Conservation (phyloP, 2,113 vertebrate genomes). For the Hypomesus transpacificus region DNA sequence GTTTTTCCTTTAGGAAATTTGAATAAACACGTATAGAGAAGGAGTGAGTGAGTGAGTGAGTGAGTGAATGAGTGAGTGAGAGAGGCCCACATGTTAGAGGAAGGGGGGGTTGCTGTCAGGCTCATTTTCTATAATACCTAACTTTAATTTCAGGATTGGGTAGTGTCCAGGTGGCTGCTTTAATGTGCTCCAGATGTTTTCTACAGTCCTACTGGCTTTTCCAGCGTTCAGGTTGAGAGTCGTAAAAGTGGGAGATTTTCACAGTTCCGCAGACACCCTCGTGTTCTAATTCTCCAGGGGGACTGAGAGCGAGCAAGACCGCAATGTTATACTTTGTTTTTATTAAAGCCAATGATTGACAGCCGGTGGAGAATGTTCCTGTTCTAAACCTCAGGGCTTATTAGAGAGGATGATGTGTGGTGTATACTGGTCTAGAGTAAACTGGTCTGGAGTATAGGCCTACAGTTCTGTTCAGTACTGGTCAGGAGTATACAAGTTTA, state of each 20-base stretch:
- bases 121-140: conserved; percentile 67
- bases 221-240: conserved; percentile 70
- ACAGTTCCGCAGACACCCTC: conserved; percentile 77
- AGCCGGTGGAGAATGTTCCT: conserved; percentile 77
- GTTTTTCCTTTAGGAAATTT: conserved; percentile 68
- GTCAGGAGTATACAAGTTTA: too few relatives aligned
- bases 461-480: too few relatives aligned
- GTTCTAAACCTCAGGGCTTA: conserved; percentile 72
- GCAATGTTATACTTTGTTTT: conserved; percentile 80
- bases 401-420: conserved; percentile 71
- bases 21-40: conserved; percentile 52
- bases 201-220: conserved; percentile 68
- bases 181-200: conserved; percentile 76
- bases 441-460: conserved; percentile 49
- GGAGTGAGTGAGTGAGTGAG: background rate
- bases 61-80: background rate
- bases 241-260: conserved; percentile 78
- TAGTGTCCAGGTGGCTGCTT: conserved; percentile 73
- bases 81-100: conserved; percentile 34
- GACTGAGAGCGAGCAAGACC: conserved; percentile 71
- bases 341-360: conserved; percentile 78
- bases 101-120: conserved; percentile 40
- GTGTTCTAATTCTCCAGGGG: conserved; percentile 66
- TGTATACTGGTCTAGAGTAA: conserved; percentile 66
- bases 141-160: conserved; percentile 79